phyloP scores from a whole-genome alignment of 2,797 vertebrate genomes.

The Clarias fuscus region DNA sequence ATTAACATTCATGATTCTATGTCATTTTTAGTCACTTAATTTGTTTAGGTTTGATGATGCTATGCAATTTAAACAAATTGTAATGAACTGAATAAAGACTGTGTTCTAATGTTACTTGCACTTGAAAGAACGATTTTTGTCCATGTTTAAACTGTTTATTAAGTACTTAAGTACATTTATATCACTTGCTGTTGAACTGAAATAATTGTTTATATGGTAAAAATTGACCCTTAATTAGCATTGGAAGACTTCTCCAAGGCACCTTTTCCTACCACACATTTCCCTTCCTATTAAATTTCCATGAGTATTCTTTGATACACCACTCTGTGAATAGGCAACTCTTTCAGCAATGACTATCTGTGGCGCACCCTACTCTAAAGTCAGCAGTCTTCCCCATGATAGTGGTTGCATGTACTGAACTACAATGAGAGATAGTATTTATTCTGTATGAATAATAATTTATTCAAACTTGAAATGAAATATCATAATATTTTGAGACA shows the following conservation, averaged over 20 bases:
- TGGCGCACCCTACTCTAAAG: too few species aligned
- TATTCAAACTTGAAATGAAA: too few species aligned
- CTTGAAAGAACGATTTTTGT: background rate
- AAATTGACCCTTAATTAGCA: background rate
- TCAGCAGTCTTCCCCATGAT: too few species aligned
- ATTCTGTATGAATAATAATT: too few species aligned
- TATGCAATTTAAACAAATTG: background rate
- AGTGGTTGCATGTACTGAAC: too few species aligned
- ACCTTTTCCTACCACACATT: too few species aligned
- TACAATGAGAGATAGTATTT: too few species aligned
- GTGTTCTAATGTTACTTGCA: background rate
- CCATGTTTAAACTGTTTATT: background rate
- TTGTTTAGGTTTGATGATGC: background rate
- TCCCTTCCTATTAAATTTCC: too few species aligned
- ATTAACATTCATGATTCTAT: background rate
- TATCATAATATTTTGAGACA: too few species aligned
- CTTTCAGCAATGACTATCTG: too few species aligned
- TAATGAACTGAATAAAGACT: background rate
- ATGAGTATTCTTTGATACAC: too few species aligned
- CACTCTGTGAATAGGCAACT: too few species aligned
- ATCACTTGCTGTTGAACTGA: background rate
- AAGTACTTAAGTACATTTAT: background rate
- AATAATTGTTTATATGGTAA: background rate
- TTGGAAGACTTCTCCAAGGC: background rate
- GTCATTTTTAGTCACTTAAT: background rate